These are phyloP conservation scores for Dunckerocampus dactyliophorus DNA, from an alignment of 2,113 vertebrate species.

Conservation along the genomic window DNA sequence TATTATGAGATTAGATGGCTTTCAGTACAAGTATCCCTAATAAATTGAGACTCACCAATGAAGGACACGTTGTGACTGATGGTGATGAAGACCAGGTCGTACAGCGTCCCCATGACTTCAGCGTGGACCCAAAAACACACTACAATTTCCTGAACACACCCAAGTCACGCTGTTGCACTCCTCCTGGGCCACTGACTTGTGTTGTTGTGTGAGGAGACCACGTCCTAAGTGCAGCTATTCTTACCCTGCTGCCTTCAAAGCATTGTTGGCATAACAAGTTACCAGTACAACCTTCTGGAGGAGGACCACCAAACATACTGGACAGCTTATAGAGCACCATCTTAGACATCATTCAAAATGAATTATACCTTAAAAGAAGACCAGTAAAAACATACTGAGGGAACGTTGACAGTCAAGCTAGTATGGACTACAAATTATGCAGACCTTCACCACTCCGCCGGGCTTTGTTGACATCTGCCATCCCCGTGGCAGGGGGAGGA, in stretches of 20 bases:
- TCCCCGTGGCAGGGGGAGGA: no score
- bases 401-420: no score
- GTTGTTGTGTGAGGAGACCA: slow-evolving; percentile 47
- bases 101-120: slow-evolving; percentile 10
- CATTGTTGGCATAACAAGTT: slow-evolving; percentile 72
- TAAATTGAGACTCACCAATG: slow-evolving; percentile 67
- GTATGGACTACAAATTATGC: no score
- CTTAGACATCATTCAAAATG: neutral
- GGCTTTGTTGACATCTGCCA: no score
- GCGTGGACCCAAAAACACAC: neutral
- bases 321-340: neutral
- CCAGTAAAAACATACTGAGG: no score
- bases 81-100: slow-evolving; percentile 75
- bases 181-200: neutral
- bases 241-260: slow-evolving; percentile 75
- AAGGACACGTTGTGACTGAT: slow-evolving; percentile 80
- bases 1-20: no score
- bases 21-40: neutral
- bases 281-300: slow-evolving; percentile 10
- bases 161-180: slow-evolving; percentile 4
- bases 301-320: neutral
- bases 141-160: neutral
- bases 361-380: neutral
- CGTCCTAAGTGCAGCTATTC: slow-evolving; percentile 78
- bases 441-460: no score